Evolutionary conservation across 2,888 invertebrate genomes (phyloP), one percentile per base, ranked within the genome.

Genomic region (Orthosia cruda): DNA sequence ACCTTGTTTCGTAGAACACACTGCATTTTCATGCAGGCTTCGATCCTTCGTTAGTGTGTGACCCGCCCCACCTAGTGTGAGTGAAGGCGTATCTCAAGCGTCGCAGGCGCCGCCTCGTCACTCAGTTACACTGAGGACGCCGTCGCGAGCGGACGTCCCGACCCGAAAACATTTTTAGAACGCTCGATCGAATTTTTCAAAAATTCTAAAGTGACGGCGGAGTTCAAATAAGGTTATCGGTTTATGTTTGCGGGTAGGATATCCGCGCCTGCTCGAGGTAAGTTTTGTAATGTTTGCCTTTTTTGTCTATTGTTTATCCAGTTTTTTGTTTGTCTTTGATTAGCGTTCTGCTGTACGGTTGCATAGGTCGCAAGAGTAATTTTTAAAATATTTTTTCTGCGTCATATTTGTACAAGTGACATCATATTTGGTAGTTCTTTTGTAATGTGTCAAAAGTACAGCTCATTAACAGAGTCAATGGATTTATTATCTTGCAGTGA

Each of bases 11-110:
- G 89, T 90, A 88, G 91, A 88, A 90, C 87, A 89, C 87, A 84
- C 88, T 94, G 93, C 93, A 95, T 94, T 95, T 95, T 95, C 94
- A 95, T 92, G 94, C 93, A 95, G 94, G 93, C 90, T 94, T 91
- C 82, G 88, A 85, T 88, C 65, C 76, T 90, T 74, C 88, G 88
- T 88, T 82, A 88, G 86, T 83, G 78, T 84, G 84, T 62, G 71
- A 74, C 63, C 45, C 64, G 71, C 72, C 71, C 74, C 70, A 74
- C 80, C 74, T 64, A 89, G 94, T 92, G 93, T 92, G 93, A 47
- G 93, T 92, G 91, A 90, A 94, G 94, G 94, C 94, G 95, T 92
- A 91, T 82, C 91, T 92, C 87, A 82, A 67, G 85, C 83, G 81
- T 69, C 95, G 93, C 95, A 90, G 85, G 95, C 95, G 95, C 94